Evolutionary conservation across 2,113 vertebrate species (phyloP).

Genomic region (Macaca mulatta): DNA sequence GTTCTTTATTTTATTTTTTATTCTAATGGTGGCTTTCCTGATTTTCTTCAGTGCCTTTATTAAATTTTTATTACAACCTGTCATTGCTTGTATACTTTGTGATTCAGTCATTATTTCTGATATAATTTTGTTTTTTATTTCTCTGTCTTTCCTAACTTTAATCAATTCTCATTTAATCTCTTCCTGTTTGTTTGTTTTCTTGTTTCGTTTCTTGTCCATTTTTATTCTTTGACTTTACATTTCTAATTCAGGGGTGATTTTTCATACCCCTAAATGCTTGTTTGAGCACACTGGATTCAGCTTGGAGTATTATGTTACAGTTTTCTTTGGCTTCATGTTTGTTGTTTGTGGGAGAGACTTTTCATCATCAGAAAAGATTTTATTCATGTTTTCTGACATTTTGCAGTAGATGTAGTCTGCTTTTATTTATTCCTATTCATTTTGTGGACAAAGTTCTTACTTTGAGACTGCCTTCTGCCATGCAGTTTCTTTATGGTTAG

Average conservation of each 20-base stretch:
- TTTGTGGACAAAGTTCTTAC: neutral
- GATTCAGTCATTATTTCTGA: neutral
- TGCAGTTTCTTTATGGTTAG: neutral
- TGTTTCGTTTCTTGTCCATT: neutral
- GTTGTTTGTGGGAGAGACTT: neutral
- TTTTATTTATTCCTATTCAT: neutral
- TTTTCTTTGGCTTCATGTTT: neutral
- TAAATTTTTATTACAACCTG: neutral
- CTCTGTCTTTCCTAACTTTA: neutral
- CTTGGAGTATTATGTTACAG: neutral
- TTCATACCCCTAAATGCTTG: neutral
- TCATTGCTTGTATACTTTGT: neutral
- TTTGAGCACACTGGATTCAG: neutral
- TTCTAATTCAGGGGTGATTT: neutral
- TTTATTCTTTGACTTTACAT: neutral
- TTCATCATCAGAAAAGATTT: neutral
- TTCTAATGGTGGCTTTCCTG: neutral
- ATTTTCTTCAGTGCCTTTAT: neutral
- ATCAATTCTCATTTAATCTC: neutral
- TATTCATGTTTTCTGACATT: neutral
- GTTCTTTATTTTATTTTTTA: neutral
- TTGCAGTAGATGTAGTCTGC: neutral
- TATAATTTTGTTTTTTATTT: neutral
- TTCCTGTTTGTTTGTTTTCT: neutral
- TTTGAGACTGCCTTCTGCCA: neutral